A percentile compares a stretch with the other conserved stretches of the same genome.
phyloP scores from a whole-genome alignment of 2,888 invertebrate genomes.

The Acrocyrtus sp. region DNA sequence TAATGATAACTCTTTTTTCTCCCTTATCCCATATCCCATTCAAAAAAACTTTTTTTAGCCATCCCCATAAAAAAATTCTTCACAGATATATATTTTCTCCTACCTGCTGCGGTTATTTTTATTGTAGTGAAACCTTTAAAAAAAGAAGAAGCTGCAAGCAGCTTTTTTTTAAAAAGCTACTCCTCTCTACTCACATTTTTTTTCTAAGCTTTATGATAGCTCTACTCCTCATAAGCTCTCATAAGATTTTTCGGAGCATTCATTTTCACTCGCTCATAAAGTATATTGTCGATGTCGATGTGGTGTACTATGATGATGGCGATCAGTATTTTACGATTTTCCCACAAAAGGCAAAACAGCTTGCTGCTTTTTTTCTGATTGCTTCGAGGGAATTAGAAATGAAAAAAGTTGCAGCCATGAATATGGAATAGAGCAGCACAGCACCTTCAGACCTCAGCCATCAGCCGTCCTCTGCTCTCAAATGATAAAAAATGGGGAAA shows the following conservation, averaged over 20 bases:
- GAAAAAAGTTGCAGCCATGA: slow-evolving; percentile 2
- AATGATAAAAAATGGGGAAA: background rate
- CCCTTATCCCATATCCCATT: too few relatives aligned
- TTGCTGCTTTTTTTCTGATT: slow-evolving; percentile 13
- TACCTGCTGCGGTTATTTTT: background rate
- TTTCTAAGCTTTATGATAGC: too few relatives aligned
- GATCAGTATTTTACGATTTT: slow-evolving; percentile 32
- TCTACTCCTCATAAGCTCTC: background rate
- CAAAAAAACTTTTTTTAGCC: too few relatives aligned
- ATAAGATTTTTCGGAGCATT: slow-evolving; percentile 1
- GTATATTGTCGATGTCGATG: slow-evolving; percentile 19
- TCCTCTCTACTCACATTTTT: too few relatives aligned
- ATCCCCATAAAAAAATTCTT: background rate
- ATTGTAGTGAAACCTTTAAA: background rate
- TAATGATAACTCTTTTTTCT: too few relatives aligned
- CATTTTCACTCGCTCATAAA: slow-evolving; percentile 24
- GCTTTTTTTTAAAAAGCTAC: too few relatives aligned
- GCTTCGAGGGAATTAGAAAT: slow-evolving; percentile 22
- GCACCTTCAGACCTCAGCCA: too few relatives aligned
- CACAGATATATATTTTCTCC: background rate
- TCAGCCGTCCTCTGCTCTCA: background rate
- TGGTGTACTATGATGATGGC: slow-evolving; percentile 15
- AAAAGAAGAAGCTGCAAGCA: background rate
- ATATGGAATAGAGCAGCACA: background rate
- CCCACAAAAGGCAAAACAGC: slow-evolving; percentile 23